Base-by-base conservation (phyloP, 2,113 vertebrate genomes). In the Periophthalmodon schlosseri region DNA sequence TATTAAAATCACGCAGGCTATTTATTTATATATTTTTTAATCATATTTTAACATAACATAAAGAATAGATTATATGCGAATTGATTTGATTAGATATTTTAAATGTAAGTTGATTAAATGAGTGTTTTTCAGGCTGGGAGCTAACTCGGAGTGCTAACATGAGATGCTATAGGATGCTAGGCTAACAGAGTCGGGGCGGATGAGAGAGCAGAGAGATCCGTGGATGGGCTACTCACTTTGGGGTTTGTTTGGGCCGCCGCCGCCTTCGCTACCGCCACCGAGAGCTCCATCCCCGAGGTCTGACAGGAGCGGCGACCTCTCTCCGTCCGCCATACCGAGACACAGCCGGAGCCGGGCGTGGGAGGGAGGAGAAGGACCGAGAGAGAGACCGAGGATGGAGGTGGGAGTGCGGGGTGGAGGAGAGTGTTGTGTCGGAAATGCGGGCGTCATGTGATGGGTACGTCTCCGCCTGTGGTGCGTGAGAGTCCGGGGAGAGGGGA, bases 291-390 rank as follows among this genome's bases (percentile, higher is more conserved):
- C 94, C 70, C 94, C 93, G 65, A 94, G 88, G 63, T 95, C 94
- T 13, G 94, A 94, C 23, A 95, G 91, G 70, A 95, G 78, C 78
- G 94, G 94, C 79, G 94, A 95, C 84, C 94, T 91, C 92, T 95
- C 94, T 68, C 94, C 94, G 87, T 95, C 94, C 89, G 94, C 94
- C 94, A 95, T 95, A 85, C 86, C 93, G 90, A 92, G 86, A 81
- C 56, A 90, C 33, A 39, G 61, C 57, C 57, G 14, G 24, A 60
- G 57, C 57, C 63, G 33, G 90, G 84, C 80, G 85, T 67, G 76
- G 58, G 66, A 74, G 68, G 73, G 66, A 75, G 54, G 50, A 60
- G 60, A 70, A 72, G 58, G 46, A 68, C 81, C 60, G 65, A 72
- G 75, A 57, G 33, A 64, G 79, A 61, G 85, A 81, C 75, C 72